Conservation (phyloP, 2,888 invertebrate species). For the Archips crataeganus region DNA sequence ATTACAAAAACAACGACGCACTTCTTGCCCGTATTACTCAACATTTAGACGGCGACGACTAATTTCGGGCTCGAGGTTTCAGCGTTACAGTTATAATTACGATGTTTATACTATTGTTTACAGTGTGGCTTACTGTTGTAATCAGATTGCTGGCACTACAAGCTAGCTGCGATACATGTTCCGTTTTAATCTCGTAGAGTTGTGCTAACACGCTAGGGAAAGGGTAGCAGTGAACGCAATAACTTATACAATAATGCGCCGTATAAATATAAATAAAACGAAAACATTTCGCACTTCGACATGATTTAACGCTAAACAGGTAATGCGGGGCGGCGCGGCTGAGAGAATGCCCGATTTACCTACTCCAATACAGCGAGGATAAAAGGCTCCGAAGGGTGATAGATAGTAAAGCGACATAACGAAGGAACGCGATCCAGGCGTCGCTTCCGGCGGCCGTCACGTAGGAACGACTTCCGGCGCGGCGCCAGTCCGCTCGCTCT, state of each 20-base stretch:
- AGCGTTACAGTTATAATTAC: slow-evolving; percentile 38
- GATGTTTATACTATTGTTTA: slow-evolving; percentile 40
- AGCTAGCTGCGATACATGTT: slow-evolving; percentile 33
- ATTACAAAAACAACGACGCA: slow-evolving; percentile 82
- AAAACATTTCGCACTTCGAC: slow-evolving; percentile 28
- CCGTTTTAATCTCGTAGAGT: slow-evolving; percentile 32
- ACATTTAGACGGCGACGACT: slow-evolving; percentile 75
- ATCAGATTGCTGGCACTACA: slow-evolving; percentile 29
- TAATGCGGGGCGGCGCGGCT: slow-evolving; percentile 13
- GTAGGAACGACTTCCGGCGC: slow-evolving; percentile 81
- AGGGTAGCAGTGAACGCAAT: slow-evolving; percentile 28
- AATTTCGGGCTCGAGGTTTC: slow-evolving; percentile 57
- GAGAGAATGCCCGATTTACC: slow-evolving; percentile 26
- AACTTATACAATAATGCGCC: slow-evolving; percentile 29
- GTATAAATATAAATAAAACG: slow-evolving; percentile 27
- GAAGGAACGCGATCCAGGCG: slow-evolving; percentile 79
- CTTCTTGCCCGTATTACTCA: slow-evolving; percentile 74
- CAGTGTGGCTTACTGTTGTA: slow-evolving; percentile 27
- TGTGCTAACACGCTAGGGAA: slow-evolving; percentile 36
- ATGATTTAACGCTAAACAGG: slow-evolving; percentile 38
- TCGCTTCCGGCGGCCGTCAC: slow-evolving; percentile 83
- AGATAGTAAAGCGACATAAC: slow-evolving; percentile 69
- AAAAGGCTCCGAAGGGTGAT: slow-evolving; percentile 61
- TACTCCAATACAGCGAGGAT: slow-evolving; percentile 50
- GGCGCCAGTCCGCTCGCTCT: slow-evolving; percentile 76